Evolutionary conservation across 1,140 invertebrate genomes (phyloP).

Genomic region (Diabrotica undecimpunctata): DNA sequence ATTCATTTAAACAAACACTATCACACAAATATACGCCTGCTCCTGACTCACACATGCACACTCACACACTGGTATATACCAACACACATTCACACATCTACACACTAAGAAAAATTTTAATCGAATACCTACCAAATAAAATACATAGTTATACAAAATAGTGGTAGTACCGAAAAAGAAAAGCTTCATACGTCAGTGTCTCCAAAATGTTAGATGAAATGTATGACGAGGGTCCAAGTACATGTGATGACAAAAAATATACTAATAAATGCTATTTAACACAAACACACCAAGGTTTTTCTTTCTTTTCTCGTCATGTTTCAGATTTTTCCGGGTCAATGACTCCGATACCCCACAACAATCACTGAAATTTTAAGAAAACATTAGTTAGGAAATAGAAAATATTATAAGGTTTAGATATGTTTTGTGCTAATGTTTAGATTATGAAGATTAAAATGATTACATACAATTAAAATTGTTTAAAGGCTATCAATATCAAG

Average conservation of each 20-base stretch:
- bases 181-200: neutral
- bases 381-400: constrained; percentile 4
- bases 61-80: too few relatives aligned
- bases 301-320: constrained; percentile 28
- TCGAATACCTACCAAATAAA: too few relatives aligned
- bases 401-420: constrained; percentile 38
- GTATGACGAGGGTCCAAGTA: constrained; percentile 29
- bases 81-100: too few relatives aligned
- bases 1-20: too few relatives aligned
- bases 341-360: constrained; percentile 43
- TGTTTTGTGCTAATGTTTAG: constrained; percentile 35
- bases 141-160: too few relatives aligned
- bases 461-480: too few relatives aligned
- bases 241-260: constrained; percentile 26
- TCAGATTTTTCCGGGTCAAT: constrained; percentile 48
- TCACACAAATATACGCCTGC: too few relatives aligned
- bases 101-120: too few relatives aligned
- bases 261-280: constrained; percentile 9
- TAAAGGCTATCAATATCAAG: too few relatives aligned
- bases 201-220: constrained; percentile 1
- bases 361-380: constrained; percentile 30
- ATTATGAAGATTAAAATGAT: too few relatives aligned
- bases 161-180: too few relatives aligned
- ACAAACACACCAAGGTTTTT: constrained; percentile 13
- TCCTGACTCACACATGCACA: too few relatives aligned